Base-by-base conservation (phyloP, 2,888 invertebrate genomes). In the Eurois occulta region DNA sequence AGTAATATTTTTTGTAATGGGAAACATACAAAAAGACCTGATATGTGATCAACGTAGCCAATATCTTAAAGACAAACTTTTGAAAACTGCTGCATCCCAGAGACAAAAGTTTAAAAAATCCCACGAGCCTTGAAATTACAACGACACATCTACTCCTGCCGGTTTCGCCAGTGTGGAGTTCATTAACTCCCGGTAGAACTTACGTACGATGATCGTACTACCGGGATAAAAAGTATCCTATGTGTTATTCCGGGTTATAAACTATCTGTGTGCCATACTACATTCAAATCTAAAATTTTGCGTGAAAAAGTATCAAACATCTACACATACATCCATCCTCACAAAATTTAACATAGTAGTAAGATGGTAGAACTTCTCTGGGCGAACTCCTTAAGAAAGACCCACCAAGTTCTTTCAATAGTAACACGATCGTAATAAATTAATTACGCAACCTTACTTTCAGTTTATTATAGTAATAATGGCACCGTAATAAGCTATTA, bases 401-500 rank as follows among this genome's bases (percentile, higher is more conserved):
- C 0, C 21, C 41, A 38, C 7, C 2, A 41, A 48, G n/a, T 65
- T 48, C 18, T 81, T 66, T 67, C 35, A 46, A 83, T 32, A 83
- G 4, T 32, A 80, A 77, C 83, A 65, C 35, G 35, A 43, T 24
- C 58, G 28, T 41, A n/a, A 65, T 64, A 62, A 48, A 62, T 28
- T 18, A 2, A 69, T 84, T 60, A 84, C 73, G 65, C 28, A 80
- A 81, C 52, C 67, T 64, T 16, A 85, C 76, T 85, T 85, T 81
- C 67, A 85, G 52, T 72, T 72, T 75, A 60, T 46, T 75, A 81
- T 18, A 67, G 43, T 60, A 78, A 80, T 80, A 83, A 72, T 69
- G 46, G 32, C 35, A 65, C 43, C 46, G n/a, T 83, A 72, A 82
- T 85, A 77, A 77, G 62, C 35, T 76, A 77, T 72, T 73, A 82